Base-by-base conservation (phyloP, 1,140 invertebrate genomes). In the Mercenaria mercenaria region DNA sequence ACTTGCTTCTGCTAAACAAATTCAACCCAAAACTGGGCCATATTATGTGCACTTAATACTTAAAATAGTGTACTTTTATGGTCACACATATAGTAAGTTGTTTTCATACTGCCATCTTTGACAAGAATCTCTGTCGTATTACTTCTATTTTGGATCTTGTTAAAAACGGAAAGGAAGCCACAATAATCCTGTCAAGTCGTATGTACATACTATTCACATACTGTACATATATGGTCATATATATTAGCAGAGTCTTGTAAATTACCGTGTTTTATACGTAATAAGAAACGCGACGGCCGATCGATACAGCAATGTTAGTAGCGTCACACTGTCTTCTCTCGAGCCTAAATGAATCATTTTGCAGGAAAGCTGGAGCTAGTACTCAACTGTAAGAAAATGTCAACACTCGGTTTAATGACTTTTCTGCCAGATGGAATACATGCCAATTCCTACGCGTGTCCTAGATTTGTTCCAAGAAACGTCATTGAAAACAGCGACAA, bases 141-240 rank as follows among this genome's bases (percentile, higher is more conserved):
- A n/a, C n/a, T n/a, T n/a, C n/a, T n/a, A n/a, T n/a, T n/a, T n/a
- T n/a, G n/a, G n/a, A n/a, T n/a, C n/a, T n/a, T n/a, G n/a, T n/a
- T n/a, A n/a, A n/a, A n/a, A n/a, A n/a, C n/a, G n/a, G n/a, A n/a
- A n/a, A n/a, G n/a, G n/a, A n/a, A n/a, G n/a, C n/a, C n/a, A n/a
- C n/a, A n/a, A n/a, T n/a, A n/a, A n/a, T n/a, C n/a, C n/a, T n/a
- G n/a, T n/a, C n/a, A n/a, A n/a, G n/a, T n/a, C n/a, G n/a, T n/a
- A n/a, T n/a, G n/a, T n/a, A n/a, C n/a, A n/a, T n/a, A n/a, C n/a
- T n/a, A n/a, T n/a, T n/a, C n/a, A n/a, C n/a, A n/a, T n/a, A n/a
- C n/a, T n/a, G n/a, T 72, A 72, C 67, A 72, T 20, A 37, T 41
- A 72, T 29, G 67, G 67, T 72, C 67, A 72, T 26, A 72, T 39